Base-by-base conservation (phyloP, 1,140 invertebrate genomes). In the Hyles euphorbiae region DNA sequence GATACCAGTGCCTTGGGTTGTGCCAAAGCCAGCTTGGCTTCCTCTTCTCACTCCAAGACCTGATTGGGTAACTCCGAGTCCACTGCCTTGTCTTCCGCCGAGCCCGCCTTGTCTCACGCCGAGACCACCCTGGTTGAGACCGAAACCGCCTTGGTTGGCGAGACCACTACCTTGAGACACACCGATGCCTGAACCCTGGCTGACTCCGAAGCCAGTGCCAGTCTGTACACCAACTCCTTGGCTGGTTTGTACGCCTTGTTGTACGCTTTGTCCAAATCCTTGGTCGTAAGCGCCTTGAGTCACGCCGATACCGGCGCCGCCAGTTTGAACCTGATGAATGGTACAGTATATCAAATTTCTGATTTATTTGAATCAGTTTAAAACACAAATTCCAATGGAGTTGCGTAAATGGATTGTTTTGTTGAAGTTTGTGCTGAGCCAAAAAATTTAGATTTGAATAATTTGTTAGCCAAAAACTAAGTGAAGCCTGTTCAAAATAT, bases 81-180 rank as follows among this genome's bases (percentile, higher is more conserved):
- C 36, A 40, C 36, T 50, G 52, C 22, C 53, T 36, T 44, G 36
- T 22, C 11, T 5, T 5, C 4, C 36, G 4, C 36, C 36, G 36
- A 40, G 36, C 1, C 36, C 36, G 36, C 49, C 49, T 51, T 51
- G 49, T 51, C 33, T 34, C 6, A 4, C 22, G 22, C 8, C 5
- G 3, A 40, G 12, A 40, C 33, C 51, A 53, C 51, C 49, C 51
- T 61, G 58, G 1, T 51, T 55, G 5, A 58, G n/a, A 45, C 12
- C 46, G 3, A 34, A 3, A 32, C 47, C 55, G 10, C 66, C 56
- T 58, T 65, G 63, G 5, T 12, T 11, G 54, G 48, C 10, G 5
- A 36, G 55, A 43, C 57, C 62, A 22, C 6, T 11, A 10, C 62
- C 62, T 48, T 67, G 65, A 44, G 49, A 58, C 32, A 63, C 43